Conservation (phyloP, 2,113 vertebrate genomes). For the Passerina amoena region DNA sequence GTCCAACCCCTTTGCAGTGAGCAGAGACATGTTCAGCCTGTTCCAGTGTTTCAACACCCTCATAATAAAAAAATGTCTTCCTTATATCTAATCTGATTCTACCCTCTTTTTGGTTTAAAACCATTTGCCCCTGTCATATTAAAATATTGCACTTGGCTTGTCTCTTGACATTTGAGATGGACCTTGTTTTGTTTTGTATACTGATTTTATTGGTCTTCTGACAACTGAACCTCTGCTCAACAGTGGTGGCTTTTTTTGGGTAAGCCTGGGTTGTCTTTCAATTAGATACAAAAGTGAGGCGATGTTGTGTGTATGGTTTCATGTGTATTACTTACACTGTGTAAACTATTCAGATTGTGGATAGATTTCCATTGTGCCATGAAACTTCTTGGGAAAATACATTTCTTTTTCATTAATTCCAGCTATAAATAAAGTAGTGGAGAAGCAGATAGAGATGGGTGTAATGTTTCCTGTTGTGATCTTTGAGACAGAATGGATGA, state of each 20-base stretch:
- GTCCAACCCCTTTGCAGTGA: background rate
- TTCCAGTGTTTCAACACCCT: background rate
- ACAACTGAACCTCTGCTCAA: background rate
- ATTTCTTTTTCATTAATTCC: slow-evolving; percentile 7
- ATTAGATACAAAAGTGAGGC: background rate
- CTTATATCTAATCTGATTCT: background rate
- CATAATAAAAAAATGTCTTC: background rate
- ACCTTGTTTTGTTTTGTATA: background rate
- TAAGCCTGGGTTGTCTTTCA: background rate
- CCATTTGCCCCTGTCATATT: background rate
- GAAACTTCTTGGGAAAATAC: background rate
- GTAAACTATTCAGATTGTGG: background rate
- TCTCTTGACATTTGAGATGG: background rate
- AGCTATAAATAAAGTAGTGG: slow-evolving; percentile 37
- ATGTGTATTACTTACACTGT: background rate
- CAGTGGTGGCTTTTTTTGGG: background rate
- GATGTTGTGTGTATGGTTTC: fast-evolving
- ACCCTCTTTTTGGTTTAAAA: background rate
- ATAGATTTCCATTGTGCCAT: background rate
- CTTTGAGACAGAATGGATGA: slow-evolving; percentile 27
- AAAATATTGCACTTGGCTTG: fast-evolving
- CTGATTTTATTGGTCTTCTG: background rate
- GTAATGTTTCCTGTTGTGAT: slow-evolving; percentile 61
- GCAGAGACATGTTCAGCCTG: background rate
- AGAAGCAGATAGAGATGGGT: slow-evolving; percentile 11